Evolutionary conservation across 2,888 invertebrate genomes (phyloP), one percentile per base, ranked within the genome.

Genomic region (Liodrosophila aerea): DNA sequence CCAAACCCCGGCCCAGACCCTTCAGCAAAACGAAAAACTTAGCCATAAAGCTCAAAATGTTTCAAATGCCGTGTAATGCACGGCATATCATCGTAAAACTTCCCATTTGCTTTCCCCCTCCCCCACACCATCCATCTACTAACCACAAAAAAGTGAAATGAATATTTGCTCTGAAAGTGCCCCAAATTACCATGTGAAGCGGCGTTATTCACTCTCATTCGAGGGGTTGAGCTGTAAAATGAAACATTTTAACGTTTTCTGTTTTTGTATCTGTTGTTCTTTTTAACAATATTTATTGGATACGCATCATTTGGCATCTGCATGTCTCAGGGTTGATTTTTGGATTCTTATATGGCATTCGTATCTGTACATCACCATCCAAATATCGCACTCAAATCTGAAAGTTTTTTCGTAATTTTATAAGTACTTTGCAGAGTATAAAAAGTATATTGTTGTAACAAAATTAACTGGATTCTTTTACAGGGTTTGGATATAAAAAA

Each of bases 61-160:
- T 74, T 69, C 61, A 67, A 81, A 81, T 61, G 49, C 66, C 80
- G 67, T 73, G 73, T 78, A 68, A 71, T 83, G 71, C 72, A 62
- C 53, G 72, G 59, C 71, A 80, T 76, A 73, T 71, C 67, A 76
- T 73, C 69, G 53, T 69, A 73, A 76, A 56, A 45, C 56, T 74
- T 53, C 47, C 43, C 51, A 56, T 50, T 60, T 22, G 22, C 22
- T 22, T 5, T 22, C 3, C 45, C 11, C 12, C 8, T 7, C 16
- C 13, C 13, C 29, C 7, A 4, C 27, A 36, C 5, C 18, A 8
- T 34, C n/a, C 40, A 11, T 29, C 1, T 9, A 40, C 30, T 33
- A 62, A 63, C 51, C 54, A 62, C 60, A 49, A 45, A 47, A 22
- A 73, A 59, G 49, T 54, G 43, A 73, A 70, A 76, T 81, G 77